Conservation (phyloP, 2,888 invertebrate genomes). For the Pomacea canaliculata region DNA sequence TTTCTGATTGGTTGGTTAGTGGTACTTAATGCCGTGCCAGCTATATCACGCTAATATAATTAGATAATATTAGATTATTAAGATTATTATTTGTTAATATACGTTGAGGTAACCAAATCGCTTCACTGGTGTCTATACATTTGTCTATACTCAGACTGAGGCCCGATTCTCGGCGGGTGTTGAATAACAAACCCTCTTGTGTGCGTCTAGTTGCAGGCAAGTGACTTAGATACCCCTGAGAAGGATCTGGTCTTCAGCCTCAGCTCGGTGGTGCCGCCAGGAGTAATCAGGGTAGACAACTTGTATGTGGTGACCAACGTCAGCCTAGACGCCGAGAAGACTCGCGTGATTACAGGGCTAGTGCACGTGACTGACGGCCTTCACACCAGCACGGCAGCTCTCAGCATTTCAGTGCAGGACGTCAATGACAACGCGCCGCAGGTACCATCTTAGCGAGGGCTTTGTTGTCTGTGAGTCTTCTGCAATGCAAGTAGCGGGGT, state of each 20-base stretch:
- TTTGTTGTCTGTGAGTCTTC: not conserved
- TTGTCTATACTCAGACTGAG: not conserved
- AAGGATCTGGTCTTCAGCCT: constrained; percentile 18
- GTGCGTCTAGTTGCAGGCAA: constrained; percentile 24
- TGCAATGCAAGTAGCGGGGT: too few species aligned
- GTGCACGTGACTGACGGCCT: constrained; percentile 35
- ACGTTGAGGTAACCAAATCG: too few species aligned
- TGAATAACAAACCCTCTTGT: too few species aligned
- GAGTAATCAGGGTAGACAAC: not conserved
- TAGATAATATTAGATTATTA: too few species aligned
- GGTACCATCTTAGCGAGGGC: not conserved
- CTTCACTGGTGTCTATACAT: too few species aligned
- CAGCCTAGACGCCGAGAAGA: constrained; percentile 26
- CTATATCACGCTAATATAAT: too few species aligned
- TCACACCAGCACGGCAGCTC: constrained; percentile 7
- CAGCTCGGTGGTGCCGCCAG: not conserved
- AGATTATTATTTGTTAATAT: too few species aligned
- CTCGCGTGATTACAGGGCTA: constrained; percentile 13
- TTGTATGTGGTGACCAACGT: constrained; percentile 9
- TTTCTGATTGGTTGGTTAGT: too few species aligned
- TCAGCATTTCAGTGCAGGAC: constrained; percentile 31
- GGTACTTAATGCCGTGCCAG: too few species aligned
- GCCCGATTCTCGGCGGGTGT: too few species aligned
- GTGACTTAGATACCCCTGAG: constrained; percentile 24
- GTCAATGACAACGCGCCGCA: constrained; percentile 35